Base-by-base conservation (phyloP, 2,888 invertebrate species). In the Eulithis prunata region DNA sequence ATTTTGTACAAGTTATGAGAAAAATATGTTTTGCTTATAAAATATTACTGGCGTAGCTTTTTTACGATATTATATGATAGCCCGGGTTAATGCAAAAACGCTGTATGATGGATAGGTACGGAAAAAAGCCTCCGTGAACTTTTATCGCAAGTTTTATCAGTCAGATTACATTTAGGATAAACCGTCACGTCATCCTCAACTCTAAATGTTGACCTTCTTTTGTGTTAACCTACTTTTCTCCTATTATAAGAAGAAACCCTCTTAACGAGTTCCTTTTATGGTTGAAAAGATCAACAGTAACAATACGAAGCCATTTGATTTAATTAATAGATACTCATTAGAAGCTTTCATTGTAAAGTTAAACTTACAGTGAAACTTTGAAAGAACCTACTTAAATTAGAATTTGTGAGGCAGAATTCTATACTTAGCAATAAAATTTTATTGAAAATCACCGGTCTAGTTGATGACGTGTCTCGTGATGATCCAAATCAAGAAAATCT, bases 221-320 rank as follows among this genome's bases (percentile, higher is more conserved):
- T 86, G 81, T 83, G 72, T 77, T 56, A 66, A 63, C 68, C 66
- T 61, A 81, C 76, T 77, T 75, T 75, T 73, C 75, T 74, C 70
- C 81, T 79, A 83, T 83, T 85, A 85, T 83, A 78, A 85, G 80
- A 80, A 79, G 80, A 76, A 80, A 79, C 81, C 14, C 81, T 81
- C 83, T 83, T 88, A 86, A 88, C 84, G 83, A 89, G 84, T 82
- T 84, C 79, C 83, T 86, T 89, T 87, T 81, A 83, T 83, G 76
- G 78, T 79, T 72, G 80, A 73, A 75, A 84, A 84, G 83, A 84
- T 82, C 78, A 78, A 76, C 78, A 76, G 75, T 78, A 81, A 86
- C 85, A 88, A 88, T 84, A 80, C 81, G 75, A 75, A 70, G 76
- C 77, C 81, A 84, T 87, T 85, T 79, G 72, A 72, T 75, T 73